phyloP scores from a whole-genome alignment of 2,113 vertebrate genomes.

The Corythaeola cristata region DNA sequence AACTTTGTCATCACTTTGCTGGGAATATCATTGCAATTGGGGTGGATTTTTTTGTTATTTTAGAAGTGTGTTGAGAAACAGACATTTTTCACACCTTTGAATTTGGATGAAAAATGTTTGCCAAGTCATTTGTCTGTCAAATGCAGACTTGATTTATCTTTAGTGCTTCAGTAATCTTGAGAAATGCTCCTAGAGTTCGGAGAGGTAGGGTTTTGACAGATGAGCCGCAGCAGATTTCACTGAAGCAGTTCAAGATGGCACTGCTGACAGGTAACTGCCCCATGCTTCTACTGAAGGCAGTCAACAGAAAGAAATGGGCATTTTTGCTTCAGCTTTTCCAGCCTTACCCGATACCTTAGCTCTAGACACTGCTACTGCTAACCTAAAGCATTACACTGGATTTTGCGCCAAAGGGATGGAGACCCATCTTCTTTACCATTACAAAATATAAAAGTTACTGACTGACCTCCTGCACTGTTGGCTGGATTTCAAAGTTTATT shows the following conservation, averaged over 20 bases:
- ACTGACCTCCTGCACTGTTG: slow-evolving; percentile 72
- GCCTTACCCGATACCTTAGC: not conserved
- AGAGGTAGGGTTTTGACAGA: not conserved
- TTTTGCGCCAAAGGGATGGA: not conserved
- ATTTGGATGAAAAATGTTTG: not conserved
- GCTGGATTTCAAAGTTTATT: slow-evolving; percentile 68
- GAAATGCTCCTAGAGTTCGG: not conserved
- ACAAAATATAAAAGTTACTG: slow-evolving; percentile 1
- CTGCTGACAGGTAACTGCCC: not conserved
- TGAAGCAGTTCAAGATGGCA: not conserved
- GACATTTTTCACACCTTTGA: not conserved
- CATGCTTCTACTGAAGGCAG: not conserved
- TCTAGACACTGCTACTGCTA: not conserved
- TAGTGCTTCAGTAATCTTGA: not conserved
- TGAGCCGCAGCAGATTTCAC: not conserved
- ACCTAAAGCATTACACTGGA: not conserved
- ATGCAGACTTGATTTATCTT: not conserved
- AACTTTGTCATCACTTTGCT: not conserved
- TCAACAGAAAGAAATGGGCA: not conserved
- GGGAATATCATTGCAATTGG: not conserved
- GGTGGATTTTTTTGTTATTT: not conserved
- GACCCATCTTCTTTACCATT: not conserved
- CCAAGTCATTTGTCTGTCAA: not conserved
- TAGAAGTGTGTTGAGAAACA: not conserved
- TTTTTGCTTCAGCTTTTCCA: not conserved